Evolutionary conservation across 2,797 vertebrate species (phyloP).

Genomic region (Micrastur ruficollis): DNA sequence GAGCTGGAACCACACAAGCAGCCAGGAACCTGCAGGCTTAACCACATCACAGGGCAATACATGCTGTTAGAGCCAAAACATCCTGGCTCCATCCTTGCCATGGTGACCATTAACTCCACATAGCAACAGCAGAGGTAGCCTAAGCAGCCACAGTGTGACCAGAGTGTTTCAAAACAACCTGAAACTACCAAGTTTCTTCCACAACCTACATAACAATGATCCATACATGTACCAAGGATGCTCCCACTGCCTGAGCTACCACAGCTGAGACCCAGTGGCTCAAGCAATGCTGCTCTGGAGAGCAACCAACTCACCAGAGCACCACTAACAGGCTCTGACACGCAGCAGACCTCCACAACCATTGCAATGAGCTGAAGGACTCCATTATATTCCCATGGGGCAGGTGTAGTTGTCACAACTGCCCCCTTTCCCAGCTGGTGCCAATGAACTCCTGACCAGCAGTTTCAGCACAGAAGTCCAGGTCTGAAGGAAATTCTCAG

Average conservation of each 20-base stretch:
- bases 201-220: background rate
- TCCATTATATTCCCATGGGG: background rate
- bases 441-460: background rate
- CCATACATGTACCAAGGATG: accelerated
- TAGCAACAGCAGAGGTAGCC: background rate
- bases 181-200: background rate
- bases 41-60: background rate
- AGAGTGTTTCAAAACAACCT: background rate
- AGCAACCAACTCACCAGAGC: background rate
- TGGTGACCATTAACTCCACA: background rate
- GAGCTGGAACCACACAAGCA: background rate
- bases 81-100: background rate
- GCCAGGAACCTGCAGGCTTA: background rate
- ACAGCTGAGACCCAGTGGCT: background rate
- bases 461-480: background rate
- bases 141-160: background rate
- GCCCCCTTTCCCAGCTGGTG: background rate
- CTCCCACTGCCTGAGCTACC: background rate
- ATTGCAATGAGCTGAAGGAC: background rate
- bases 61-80: background rate
- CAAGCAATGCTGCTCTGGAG: background rate
- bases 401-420: background rate
- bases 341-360: background rate
- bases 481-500: background rate
- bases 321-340: background rate